Conservation (phyloP, 2,888 invertebrate genomes). For the Fragum sueziense region DNA sequence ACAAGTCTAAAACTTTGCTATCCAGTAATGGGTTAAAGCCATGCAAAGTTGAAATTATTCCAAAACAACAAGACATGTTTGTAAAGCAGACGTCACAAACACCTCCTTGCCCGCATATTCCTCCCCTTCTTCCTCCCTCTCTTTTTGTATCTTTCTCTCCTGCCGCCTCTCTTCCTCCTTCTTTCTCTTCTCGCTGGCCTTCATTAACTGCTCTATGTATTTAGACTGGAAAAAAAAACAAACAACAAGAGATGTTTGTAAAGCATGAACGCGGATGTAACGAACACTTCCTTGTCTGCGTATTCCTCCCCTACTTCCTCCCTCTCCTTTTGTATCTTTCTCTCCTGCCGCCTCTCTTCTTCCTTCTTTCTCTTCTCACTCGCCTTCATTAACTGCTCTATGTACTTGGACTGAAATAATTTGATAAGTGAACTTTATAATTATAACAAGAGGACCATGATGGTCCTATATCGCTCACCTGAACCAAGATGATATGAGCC, state of each 20-base stretch:
- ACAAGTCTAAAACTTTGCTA: too few relatives aligned
- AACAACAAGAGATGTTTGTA: too few relatives aligned
- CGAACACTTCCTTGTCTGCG: conserved; percentile 97
- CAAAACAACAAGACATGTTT: too few relatives aligned
- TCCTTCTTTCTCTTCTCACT: conserved; percentile 95
- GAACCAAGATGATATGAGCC: too few relatives aligned
- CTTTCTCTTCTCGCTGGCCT: conserved; percentile 93
- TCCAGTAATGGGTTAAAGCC: too few relatives aligned
- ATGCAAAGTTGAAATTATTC: too few relatives aligned
- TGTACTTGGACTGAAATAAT: conserved; percentile 90
- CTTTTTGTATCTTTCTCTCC: conserved; percentile 95
- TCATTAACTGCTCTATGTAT: conserved; percentile 93
- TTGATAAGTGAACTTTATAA: too few relatives aligned
- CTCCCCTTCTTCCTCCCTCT: conserved; percentile 96
- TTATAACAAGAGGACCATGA: too few relatives aligned
- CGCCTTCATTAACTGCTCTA: conserved; percentile 90
- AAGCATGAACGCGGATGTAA: conserved; percentile 96
- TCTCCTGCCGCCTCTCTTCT: conserved; percentile 93
- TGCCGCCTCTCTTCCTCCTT: conserved; percentile 94
- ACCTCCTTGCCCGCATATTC: conserved; percentile 97
- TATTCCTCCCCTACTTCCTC: conserved; percentile 96
- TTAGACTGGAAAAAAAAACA: conserved; percentile 87
- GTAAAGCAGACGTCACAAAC: conserved; percentile 97
- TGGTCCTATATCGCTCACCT: too few relatives aligned
- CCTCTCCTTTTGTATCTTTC: conserved; percentile 95